Evolutionary conservation across 2,888 invertebrate genomes (phyloP).

Genomic region (Protonemura montana): DNA sequence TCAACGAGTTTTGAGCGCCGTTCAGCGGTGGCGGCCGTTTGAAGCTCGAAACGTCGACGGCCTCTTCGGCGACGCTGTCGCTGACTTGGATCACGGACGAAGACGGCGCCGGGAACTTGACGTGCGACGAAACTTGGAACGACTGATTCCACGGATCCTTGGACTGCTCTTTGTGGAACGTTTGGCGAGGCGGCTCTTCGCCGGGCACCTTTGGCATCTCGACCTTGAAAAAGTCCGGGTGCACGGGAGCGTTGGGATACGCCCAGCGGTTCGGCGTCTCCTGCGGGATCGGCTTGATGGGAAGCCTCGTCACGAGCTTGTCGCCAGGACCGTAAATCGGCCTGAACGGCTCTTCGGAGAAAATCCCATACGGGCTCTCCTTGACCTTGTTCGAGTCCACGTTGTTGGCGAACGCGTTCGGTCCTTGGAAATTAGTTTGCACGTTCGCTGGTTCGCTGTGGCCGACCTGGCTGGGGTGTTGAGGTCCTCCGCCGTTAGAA

Average conservation of each 20-base stretch:
- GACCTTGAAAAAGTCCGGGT: slow-evolving; percentile 43
- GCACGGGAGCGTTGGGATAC: slow-evolving; percentile 40
- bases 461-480: background rate
- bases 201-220: slow-evolving; percentile 28
- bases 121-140: slow-evolving; percentile 26
- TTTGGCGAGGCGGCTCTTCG: slow-evolving; percentile 35
- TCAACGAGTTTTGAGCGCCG: background rate
- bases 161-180: background rate
- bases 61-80: slow-evolving; percentile 28
- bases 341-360: slow-evolving; percentile 52
- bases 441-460: background rate
- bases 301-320: background rate
- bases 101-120: slow-evolving; percentile 20
- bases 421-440: too few relatives aligned
- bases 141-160: background rate
- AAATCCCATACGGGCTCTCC: slow-evolving; percentile 48
- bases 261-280: slow-evolving; percentile 45
- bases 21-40: background rate
- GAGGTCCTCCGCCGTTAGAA: background rate
- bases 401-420: slow-evolving; percentile 1
- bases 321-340: slow-evolving; percentile 52
- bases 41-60: background rate
- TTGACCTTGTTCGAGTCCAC: background rate
- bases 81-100: background rate
- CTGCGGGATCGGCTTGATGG: slow-evolving; percentile 22